Percentiles rank a stretch among this genome's conserved stretches.
Evolutionary conservation across 2,888 invertebrate species (phyloP).

Genomic region (Drosophila yooni): DNA sequence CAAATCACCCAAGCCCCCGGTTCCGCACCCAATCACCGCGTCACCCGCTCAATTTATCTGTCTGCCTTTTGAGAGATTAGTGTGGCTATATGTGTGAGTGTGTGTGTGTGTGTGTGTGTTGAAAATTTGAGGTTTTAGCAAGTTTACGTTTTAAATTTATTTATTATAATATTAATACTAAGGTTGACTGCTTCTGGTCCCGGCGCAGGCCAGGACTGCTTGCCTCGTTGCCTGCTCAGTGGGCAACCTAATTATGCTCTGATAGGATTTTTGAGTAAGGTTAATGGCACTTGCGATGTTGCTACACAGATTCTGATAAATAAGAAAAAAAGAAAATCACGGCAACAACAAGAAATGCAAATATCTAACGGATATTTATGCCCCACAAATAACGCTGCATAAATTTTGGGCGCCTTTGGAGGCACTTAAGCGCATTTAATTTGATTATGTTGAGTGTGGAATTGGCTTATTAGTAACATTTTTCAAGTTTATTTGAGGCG

Average conservation of each 20-base stretch:
- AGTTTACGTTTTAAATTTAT: conserved; percentile 71
- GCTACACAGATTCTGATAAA: conserved; percentile 11
- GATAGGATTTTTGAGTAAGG: conserved; percentile 73
- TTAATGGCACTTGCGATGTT: conserved; percentile 48
- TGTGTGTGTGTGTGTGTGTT: conserved; percentile 27
- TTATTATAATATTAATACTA: conserved; percentile 76
- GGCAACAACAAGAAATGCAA: not conserved
- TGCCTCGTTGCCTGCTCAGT: conserved; percentile 38
- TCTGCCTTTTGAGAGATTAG: conserved; percentile 30
- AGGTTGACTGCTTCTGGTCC: conserved; percentile 39
- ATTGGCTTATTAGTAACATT: conserved; percentile 52
- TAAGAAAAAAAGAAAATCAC: not conserved
- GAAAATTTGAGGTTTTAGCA: conserved; percentile 60
- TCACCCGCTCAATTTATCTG: conserved; percentile 20
- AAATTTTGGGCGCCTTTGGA: conserved; percentile 23
- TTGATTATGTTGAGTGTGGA: conserved; percentile 46
- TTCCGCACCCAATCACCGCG: not conserved
- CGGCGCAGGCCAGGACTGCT: conserved; percentile 4
- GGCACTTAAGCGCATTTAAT: conserved; percentile 36
- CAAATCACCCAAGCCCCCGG: conserved; percentile 22
- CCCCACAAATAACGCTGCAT: conserved; percentile 38
- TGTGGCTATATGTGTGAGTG: conserved; percentile 17
- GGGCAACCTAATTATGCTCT: conserved; percentile 70
- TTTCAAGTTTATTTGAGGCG: conserved; percentile 43
- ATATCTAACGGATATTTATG: conserved; percentile 22